Conservation (phyloP, 2,797 vertebrate species). For the Alosa sapidissima region DNA sequence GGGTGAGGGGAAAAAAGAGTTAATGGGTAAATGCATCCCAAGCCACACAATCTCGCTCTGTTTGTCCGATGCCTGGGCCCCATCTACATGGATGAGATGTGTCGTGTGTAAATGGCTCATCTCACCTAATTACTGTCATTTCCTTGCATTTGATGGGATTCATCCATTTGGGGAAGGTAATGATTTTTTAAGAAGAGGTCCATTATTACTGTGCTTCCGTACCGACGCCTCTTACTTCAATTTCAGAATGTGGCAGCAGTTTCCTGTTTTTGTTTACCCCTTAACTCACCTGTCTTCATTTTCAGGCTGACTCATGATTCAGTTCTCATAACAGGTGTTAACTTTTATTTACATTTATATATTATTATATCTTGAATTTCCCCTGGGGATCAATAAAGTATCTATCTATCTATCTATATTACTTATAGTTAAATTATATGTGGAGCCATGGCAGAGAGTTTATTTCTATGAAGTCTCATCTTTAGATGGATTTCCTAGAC, state of each 20-base stretch:
- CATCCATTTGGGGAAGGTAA: constrained; percentile 47
- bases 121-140: constrained; percentile 40
- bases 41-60: constrained; percentile 10
- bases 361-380: too few species aligned
- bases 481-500: not conserved
- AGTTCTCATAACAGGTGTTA: too few species aligned
- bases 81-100: constrained; percentile 46
- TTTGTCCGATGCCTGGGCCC: constrained; percentile 50
- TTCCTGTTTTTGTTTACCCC: not conserved
- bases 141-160: constrained; percentile 34
- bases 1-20: not conserved
- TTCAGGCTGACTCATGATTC: too few species aligned
- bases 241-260: not conserved
- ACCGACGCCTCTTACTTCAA: not conserved
- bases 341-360: too few species aligned
- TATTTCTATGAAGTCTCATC: not conserved
- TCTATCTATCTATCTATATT: too few species aligned
- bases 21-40: constrained; percentile 4
- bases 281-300: too few species aligned
- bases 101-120: constrained; percentile 51
- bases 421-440: too few species aligned
- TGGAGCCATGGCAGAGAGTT: too few species aligned
- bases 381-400: too few species aligned
- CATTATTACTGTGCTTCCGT: constrained; percentile 42
- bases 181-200: constrained; percentile 1